Percentiles rank a stretch among this genome's conserved stretches.
phyloP scores from a whole-genome alignment of 2,113 vertebrate species.

The Athene cunicularia region DNA sequence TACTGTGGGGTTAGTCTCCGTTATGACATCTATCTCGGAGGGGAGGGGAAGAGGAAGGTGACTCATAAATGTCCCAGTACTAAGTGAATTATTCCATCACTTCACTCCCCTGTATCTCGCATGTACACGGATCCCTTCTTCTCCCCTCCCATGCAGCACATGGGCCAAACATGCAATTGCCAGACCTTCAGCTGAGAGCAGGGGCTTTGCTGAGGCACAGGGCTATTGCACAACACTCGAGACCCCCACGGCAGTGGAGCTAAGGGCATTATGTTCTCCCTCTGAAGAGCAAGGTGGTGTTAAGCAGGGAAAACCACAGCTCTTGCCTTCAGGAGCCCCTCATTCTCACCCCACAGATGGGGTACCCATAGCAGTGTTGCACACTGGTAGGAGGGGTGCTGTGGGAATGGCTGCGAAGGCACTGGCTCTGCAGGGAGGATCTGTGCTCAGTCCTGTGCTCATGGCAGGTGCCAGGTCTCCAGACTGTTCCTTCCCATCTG shows the following conservation, averaged over 20 bases:
- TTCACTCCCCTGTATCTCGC: conserved; percentile 23
- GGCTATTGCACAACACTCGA: not conserved
- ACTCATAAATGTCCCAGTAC: conserved; percentile 53
- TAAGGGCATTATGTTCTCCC: not conserved
- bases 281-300: not conserved
- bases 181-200: not conserved
- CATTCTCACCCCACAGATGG: not conserved
- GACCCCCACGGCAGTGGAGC: accelerated
- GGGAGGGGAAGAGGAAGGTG: conserved; percentile 57
- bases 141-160: not conserved
- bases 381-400: not conserved
- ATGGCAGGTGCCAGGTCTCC: accelerated
- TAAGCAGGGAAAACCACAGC: not conserved
- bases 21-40: conserved; percentile 44
- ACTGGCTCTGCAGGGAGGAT: not conserved
- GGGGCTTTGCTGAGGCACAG: not conserved
- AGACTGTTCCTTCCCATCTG: not conserved
- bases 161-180: not conserved
- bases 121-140: not conserved
- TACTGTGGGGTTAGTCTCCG: not conserved
- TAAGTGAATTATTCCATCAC: conserved; percentile 59
- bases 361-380: not conserved
- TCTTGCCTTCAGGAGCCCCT: not conserved
- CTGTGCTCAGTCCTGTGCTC: not conserved
- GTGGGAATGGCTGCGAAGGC: not conserved